Conservation (phyloP, 2,113 vertebrate genomes). For the Macrotus californicus region DNA sequence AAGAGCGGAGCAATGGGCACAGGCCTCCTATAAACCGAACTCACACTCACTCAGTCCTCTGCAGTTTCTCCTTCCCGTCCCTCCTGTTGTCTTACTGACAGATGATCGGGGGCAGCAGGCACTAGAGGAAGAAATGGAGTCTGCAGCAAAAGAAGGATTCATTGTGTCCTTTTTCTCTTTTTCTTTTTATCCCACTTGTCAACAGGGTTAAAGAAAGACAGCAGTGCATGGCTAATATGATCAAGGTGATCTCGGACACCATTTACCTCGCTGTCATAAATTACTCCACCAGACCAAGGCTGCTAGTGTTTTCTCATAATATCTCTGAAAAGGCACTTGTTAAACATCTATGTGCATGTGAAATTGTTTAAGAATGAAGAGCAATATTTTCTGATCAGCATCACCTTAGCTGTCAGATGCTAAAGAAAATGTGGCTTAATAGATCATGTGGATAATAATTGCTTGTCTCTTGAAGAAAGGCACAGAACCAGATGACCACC, state of each 20-base stretch:
- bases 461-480: constrained; percentile 62
- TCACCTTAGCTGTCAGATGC: constrained; percentile 65
- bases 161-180: not conserved
- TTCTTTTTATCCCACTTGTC: not conserved
- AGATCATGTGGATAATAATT: constrained; percentile 63
- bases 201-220: not conserved
- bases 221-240: not conserved
- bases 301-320: constrained; percentile 48
- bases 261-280: constrained; percentile 54
- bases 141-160: not conserved
- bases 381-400: constrained; percentile 63
- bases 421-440: constrained; percentile 67
- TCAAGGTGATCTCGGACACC: constrained; percentile 43
- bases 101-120: not conserved
- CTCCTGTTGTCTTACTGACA: not conserved
- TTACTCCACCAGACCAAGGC: constrained; percentile 48
- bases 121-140: not conserved
- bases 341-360: constrained; percentile 61
- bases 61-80: not conserved
- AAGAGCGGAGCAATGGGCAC: not conserved
- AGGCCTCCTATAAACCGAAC: not conserved
- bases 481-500: constrained; percentile 22
- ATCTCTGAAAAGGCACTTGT: constrained; percentile 32
- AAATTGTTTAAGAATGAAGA: constrained; percentile 60
- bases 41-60: not conserved